phyloP scores from a whole-genome alignment of 2,797 vertebrate species.

The Saguinus oedipus region DNA sequence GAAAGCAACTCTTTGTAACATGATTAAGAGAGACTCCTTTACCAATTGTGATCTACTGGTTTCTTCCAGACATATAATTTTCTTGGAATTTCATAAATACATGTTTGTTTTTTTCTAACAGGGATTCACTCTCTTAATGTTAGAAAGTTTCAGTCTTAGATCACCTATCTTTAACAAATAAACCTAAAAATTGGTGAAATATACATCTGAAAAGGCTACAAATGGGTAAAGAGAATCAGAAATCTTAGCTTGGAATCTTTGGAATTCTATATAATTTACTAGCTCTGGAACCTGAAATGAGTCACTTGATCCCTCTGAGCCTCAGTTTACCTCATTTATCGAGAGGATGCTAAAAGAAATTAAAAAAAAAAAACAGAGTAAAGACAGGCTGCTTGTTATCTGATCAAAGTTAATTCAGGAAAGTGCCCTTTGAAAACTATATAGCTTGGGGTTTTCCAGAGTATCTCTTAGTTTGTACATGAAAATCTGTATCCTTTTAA shows the following conservation, averaged over 20 bases:
- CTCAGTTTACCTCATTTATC: neutral
- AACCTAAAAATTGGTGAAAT: neutral
- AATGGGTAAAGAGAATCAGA: neutral
- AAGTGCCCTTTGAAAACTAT: neutral
- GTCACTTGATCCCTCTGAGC: neutral
- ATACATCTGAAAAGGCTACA: neutral
- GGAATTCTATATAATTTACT: neutral
- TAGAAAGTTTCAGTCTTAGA: neutral
- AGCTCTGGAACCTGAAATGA: neutral
- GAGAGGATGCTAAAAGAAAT: neutral
- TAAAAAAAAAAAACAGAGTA: neutral
- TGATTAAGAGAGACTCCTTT: neutral
- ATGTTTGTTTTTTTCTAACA: neutral
- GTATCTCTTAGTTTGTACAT: neutral
- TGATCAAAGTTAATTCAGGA: neutral
- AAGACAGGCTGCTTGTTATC: neutral
- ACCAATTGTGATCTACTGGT: neutral
- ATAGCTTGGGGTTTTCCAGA: neutral
- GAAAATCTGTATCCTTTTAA: neutral
- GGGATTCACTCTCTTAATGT: neutral
- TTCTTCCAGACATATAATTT: constrained; percentile 28
- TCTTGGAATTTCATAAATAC: constrained; percentile 50
- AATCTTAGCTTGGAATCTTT: neutral
- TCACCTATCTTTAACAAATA: neutral
- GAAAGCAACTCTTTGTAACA: constrained; percentile 40